Evolutionary conservation across 2,113 vertebrate genomes (phyloP).

Genomic region (Vimba vimba): DNA sequence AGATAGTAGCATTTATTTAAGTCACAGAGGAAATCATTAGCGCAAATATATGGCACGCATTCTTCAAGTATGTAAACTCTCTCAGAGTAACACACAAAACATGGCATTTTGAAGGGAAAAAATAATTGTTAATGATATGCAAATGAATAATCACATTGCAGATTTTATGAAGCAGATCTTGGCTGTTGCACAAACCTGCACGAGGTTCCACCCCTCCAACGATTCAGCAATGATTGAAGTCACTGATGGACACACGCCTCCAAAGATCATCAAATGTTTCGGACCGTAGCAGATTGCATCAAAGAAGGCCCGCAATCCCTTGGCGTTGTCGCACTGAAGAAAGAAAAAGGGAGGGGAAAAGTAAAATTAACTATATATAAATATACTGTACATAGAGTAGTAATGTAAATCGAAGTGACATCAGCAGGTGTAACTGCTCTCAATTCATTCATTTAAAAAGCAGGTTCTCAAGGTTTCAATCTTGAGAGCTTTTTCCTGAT

Average conservation of each 20-base stretch:
- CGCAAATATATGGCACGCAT: not conserved
- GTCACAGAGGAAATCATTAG: slow-evolving; percentile 24
- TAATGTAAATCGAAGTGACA: slow-evolving; percentile 28
- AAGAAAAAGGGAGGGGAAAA: not conserved
- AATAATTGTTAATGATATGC: not conserved
- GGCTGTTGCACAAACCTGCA: slow-evolving; percentile 85
- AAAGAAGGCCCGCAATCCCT: slow-evolving; percentile 97
- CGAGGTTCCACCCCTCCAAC: slow-evolving; percentile 96
- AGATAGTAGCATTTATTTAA: slow-evolving; percentile 4
- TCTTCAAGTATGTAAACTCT: not conserved
- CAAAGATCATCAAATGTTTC: slow-evolving; percentile 98
- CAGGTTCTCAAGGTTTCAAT: slow-evolving; percentile 7
- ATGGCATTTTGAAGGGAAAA: not conserved
- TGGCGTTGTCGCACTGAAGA: slow-evolving; percentile 95
- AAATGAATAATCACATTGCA: not conserved
- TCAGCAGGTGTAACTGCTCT: not conserved
- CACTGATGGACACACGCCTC: slow-evolving; percentile 95
- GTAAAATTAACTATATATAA: not conserved
- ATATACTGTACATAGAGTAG: not conserved
- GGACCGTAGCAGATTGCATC: slow-evolving; percentile 99
- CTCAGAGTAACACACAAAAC: not conserved
- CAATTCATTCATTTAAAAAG: not conserved
- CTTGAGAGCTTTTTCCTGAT: slow-evolving; percentile 21
- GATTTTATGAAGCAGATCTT: not conserved
- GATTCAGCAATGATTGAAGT: slow-evolving; percentile 99